Evolutionary conservation across 2,797 vertebrate genomes (phyloP), one percentile per base, ranked within the genome.

Genomic region (Gallinago stenura): DNA sequence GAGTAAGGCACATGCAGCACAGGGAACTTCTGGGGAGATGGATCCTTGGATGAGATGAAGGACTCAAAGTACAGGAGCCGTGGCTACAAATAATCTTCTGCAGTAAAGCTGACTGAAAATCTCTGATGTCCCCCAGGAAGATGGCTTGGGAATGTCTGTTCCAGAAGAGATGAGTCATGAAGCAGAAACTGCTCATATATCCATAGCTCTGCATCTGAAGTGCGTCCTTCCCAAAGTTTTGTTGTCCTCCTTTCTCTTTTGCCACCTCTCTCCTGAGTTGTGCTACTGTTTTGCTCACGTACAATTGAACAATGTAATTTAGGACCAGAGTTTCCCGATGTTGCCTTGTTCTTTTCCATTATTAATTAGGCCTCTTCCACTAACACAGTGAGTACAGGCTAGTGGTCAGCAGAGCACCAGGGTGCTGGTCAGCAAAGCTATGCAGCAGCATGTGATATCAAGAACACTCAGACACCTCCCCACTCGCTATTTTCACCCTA

Each of bases 401-500:
- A 12, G 31, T 50, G 8, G 31, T 69, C 71, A 90, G 50, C 64
- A 83, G 33, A 39, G 25, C 48, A 50, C 24, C 14, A 50, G 25
- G 25, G 45, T 46, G 12, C 45, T 46, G 10, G 31, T 69, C 68
- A 90, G 54, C 58, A 86, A 31, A 43, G 58, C 41, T 68, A 26
- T 75, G 12, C 54, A 79, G n/a, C 43, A 60, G 48, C 8, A 9
- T 9, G 5, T 2, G 7, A 33, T 58, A 64, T 51, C 8, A 48
- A 56, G 54, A 43, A 87, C 39, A 43, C 35, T 35, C 25, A 50
- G 26, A 82, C 2, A 25, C 10, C 11, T 21, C 54, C 31, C 31
- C 31, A 21, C 19, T 19, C 12, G 11, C 9, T 9, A 18, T 11
- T 26, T 50, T 50, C 24, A 26, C 48, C 3, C 0, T 0, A 61